Evolutionary conservation across 1,140 invertebrate genomes (phyloP).

Genomic region (Cyphomyrmex costatus): DNA sequence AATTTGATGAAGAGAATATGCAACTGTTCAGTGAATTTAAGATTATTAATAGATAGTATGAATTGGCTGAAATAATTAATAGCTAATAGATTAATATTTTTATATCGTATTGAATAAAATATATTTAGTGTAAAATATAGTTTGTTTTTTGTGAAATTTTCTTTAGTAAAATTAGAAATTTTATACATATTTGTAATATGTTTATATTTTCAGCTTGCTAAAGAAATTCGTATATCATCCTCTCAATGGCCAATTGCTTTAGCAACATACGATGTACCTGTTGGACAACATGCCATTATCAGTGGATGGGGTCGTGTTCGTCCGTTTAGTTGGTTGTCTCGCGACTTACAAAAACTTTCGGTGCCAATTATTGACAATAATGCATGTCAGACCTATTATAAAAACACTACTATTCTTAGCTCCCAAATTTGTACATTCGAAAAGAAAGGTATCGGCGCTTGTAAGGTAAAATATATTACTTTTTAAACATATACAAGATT

Average conservation of each 20-base stretch:
- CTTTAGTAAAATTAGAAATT: neutral
- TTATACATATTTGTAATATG: neutral
- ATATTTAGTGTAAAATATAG: neutral
- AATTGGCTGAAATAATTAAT: neutral
- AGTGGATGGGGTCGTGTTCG: conserved; percentile 84
- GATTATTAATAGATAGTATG: neutral
- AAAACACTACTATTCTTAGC: conserved; percentile 33
- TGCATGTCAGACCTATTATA: conserved; percentile 28
- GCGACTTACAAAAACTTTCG: conserved; percentile 50
- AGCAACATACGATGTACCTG: conserved; percentile 70
- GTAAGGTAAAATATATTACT: conserved; percentile 39
- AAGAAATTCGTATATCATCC: neutral
- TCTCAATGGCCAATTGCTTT: conserved; percentile 75
- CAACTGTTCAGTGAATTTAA: neutral
- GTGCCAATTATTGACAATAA: conserved; percentile 43
- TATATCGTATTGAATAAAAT: neutral
- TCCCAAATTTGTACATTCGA: conserved; percentile 64
- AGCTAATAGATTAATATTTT: neutral
- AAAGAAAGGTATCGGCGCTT: conserved; percentile 49
- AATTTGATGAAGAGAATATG: neutral
- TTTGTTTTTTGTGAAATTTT: neutral
- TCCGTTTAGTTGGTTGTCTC: conserved; percentile 3
- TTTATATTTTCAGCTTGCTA: conserved; percentile 40
- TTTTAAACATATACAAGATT: neutral
- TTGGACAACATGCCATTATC: conserved; percentile 76